phyloP scores from a whole-genome alignment of 2,113 vertebrate genomes.

The Guaruba guarouba region DNA sequence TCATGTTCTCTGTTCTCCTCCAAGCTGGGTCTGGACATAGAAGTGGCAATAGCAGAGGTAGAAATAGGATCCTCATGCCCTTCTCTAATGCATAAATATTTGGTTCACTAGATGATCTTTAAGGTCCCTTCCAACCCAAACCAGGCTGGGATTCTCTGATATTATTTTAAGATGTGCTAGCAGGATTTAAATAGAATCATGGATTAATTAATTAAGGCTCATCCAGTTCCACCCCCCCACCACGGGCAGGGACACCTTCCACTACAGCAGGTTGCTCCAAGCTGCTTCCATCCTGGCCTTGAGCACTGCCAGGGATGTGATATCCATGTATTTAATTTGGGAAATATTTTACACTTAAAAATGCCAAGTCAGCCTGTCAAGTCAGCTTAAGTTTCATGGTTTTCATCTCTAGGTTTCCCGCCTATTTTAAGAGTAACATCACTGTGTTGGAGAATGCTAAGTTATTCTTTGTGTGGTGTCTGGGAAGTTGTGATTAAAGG shows the following conservation, averaged over 20 bases:
- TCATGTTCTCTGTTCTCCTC: not conserved
- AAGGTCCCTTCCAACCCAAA: not conserved
- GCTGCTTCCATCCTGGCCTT: not conserved
- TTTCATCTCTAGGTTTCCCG: not conserved
- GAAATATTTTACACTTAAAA: not conserved
- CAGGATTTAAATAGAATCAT: too few species aligned
- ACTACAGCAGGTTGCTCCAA: not conserved
- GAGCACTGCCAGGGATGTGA: not conserved
- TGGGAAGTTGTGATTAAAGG: not conserved
- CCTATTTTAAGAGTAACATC: accelerated
- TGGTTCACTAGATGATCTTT: not conserved
- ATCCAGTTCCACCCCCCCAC: not conserved
- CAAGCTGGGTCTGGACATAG: not conserved
- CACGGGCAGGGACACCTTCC: not conserved
- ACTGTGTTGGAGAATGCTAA: not conserved
- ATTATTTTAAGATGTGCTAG: too few species aligned
- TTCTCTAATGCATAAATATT: not conserved
- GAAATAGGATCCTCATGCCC: accelerated
- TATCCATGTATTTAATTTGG: not conserved
- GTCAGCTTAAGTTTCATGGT: not conserved
- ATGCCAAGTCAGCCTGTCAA: not conserved
- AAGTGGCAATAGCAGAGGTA: not conserved
- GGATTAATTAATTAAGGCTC: not conserved
- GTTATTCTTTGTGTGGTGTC: not conserved
- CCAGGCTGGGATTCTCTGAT: too few species aligned